Percentiles rank a stretch among this genome's conserved stretches.
Evolutionary conservation across 2,888 invertebrate genomes (phyloP).

Genomic region (Pediacus dermestoides): DNA sequence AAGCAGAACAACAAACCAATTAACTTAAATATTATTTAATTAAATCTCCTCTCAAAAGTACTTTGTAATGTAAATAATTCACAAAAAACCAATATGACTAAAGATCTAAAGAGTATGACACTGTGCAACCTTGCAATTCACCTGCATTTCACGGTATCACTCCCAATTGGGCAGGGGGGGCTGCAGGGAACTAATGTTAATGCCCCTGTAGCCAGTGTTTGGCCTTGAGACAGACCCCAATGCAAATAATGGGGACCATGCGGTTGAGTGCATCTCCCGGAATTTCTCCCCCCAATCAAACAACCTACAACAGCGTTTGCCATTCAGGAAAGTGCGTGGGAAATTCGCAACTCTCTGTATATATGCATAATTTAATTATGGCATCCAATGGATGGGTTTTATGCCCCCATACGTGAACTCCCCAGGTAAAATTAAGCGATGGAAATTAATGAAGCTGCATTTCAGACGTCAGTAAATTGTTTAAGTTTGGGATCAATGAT

Average conservation of each 20-base stretch:
- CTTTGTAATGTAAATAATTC: too few species aligned
- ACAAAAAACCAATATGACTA: too few species aligned
- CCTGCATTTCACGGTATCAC: constrained; percentile 26
- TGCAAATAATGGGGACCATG: constrained; percentile 37
- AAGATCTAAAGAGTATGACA: too few species aligned
- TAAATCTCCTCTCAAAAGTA: not conserved
- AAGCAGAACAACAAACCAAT: constrained; percentile 1
- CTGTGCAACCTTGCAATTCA: constrained; percentile 22
- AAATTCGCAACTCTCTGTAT: too few species aligned
- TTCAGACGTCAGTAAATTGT: too few species aligned
- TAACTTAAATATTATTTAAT: constrained; percentile 8
- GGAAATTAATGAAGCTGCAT: too few species aligned
- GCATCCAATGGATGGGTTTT: too few species aligned
- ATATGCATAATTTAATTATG: too few species aligned
- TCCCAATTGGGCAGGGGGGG: constrained; percentile 22
- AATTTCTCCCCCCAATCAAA: constrained; percentile 10
- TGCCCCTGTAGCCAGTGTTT: constrained; percentile 25
- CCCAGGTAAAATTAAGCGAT: too few species aligned
- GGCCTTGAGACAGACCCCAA: constrained; percentile 39
- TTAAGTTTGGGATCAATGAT: too few species aligned
- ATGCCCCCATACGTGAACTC: too few species aligned
- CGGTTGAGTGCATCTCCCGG: constrained; percentile 35
- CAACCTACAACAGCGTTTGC: not conserved
- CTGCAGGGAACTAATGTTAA: constrained; percentile 21
- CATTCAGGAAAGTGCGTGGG: too few species aligned